Evolutionary conservation across 1,140 invertebrate genomes (phyloP).

Genomic region (Bombus terrestris): DNA sequence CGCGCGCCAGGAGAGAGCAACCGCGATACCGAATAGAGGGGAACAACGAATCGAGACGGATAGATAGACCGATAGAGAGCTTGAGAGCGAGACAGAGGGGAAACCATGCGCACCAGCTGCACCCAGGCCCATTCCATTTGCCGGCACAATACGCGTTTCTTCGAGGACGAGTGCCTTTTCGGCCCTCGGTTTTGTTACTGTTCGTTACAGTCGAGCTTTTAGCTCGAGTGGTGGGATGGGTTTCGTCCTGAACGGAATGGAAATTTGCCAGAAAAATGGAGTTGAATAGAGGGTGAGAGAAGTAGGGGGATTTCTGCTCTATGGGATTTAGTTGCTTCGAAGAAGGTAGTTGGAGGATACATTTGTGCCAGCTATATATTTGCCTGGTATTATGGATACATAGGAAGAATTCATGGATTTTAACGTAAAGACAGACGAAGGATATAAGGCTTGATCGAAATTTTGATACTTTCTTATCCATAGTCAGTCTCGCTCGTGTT

Average conservation of each 20-base stretch:
- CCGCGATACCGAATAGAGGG: slow-evolving; percentile 15
- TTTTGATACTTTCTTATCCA: too few species aligned
- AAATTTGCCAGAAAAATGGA: slow-evolving; percentile 13
- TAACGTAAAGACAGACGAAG: neutral
- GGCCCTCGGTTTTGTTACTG: neutral
- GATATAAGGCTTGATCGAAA: too few species aligned
- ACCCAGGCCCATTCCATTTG: slow-evolving; percentile 70
- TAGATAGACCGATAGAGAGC: slow-evolving; percentile 33
- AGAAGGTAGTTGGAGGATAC: neutral
- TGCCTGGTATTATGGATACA: neutral
- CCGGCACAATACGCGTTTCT: slow-evolving; percentile 62
- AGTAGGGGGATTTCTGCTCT: neutral
- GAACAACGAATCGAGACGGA: slow-evolving; percentile 32
- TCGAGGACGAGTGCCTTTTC: slow-evolving; percentile 3
- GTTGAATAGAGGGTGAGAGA: neutral
- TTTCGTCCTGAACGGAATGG: neutral
- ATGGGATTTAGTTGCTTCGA: too few species aligned
- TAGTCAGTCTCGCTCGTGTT: neutral
- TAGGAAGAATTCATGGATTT: neutral
- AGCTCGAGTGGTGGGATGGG: neutral
- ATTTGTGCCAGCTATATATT: neutral
- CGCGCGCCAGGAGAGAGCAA: slow-evolving; percentile 43
- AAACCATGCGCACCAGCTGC: slow-evolving; percentile 72
- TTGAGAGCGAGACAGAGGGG: slow-evolving; percentile 38
- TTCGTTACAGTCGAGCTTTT: neutral